These are phyloP conservation scores for Trachops cirrhosus DNA, from an alignment of 2,797 vertebrate species.

Conservation along the genomic window DNA sequence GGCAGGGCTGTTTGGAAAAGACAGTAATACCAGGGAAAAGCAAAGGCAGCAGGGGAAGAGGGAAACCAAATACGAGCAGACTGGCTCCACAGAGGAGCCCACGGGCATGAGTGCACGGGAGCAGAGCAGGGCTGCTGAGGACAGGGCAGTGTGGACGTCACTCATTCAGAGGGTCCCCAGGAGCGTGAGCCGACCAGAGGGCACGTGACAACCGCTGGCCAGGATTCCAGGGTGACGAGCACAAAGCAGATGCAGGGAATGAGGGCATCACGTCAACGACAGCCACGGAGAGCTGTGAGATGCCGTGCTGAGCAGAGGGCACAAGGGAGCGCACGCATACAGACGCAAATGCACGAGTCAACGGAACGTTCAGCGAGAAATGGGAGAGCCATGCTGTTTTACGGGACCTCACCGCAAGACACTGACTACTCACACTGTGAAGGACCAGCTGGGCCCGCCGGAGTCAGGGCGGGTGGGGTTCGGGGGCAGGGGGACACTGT, in stretches of 20 bases:
- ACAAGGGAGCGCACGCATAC: fast-evolving
- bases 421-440: neutral
- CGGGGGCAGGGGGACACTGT: neutral
- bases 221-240: fast-evolving
- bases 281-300: neutral
- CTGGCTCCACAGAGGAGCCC: neutral
- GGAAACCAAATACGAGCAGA: neutral
- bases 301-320: neutral
- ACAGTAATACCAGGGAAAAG: neutral
- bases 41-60: neutral
- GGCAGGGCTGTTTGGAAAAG: neutral
- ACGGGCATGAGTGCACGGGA: neutral
- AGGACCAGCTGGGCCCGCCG: neutral
- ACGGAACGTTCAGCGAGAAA: neutral
- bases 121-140: neutral
- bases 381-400: neutral
- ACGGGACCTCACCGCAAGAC: neutral
- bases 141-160: neutral
- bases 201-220: neutral
- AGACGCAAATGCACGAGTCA: neutral
- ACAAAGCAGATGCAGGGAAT: neutral
- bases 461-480: neutral
- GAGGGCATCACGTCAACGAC: fast-evolving
- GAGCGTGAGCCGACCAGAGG: neutral
- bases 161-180: neutral